A percentile compares a stretch with the other conserved stretches of the same genome.
Conservation (phyloP, 2,888 invertebrate species). For the Magallana nippona region DNA sequence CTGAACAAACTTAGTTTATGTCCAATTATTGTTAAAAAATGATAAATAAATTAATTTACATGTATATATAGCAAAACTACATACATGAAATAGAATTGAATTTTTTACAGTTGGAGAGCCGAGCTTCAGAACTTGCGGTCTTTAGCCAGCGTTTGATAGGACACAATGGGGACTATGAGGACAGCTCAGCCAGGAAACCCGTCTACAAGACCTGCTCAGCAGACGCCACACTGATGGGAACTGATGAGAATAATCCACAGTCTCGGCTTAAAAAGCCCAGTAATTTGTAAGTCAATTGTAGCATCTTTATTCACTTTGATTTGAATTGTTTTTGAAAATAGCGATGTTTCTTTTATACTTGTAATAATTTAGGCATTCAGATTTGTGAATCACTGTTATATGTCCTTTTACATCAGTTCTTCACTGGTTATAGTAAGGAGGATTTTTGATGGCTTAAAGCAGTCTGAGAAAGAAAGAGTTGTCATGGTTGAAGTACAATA, state of each 20-base stretch:
- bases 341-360: too few species aligned
- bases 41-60: too few species aligned
- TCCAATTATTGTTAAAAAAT: too few species aligned
- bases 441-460: too few species aligned
- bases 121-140: slow-evolving; percentile 43
- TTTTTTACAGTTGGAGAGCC: slow-evolving; percentile 53
- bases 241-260: slow-evolving; percentile 56
- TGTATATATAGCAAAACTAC: too few species aligned
- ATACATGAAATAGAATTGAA: not conserved
- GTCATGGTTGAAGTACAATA: too few species aligned
- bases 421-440: too few species aligned
- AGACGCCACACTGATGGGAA: slow-evolving; percentile 70
- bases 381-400: too few species aligned
- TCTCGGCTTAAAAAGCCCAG: slow-evolving; percentile 58
- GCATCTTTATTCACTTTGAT: not conserved
- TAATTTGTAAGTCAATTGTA: slow-evolving; percentile 61
- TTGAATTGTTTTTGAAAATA: not conserved
- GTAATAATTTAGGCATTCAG: too few species aligned
- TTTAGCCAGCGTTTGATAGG: slow-evolving; percentile 41
- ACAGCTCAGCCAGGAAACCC: slow-evolving; percentile 46
- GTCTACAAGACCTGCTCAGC: slow-evolving; percentile 72
- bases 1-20: too few species aligned
- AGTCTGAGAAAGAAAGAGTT: too few species aligned
- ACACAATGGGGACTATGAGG: not conserved
- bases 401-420: too few species aligned